A percentile compares a stretch with the other conserved stretches of the same genome.
Evolutionary conservation across 2,888 invertebrate species (phyloP).

Genomic region (Corythucha ciliata): DNA sequence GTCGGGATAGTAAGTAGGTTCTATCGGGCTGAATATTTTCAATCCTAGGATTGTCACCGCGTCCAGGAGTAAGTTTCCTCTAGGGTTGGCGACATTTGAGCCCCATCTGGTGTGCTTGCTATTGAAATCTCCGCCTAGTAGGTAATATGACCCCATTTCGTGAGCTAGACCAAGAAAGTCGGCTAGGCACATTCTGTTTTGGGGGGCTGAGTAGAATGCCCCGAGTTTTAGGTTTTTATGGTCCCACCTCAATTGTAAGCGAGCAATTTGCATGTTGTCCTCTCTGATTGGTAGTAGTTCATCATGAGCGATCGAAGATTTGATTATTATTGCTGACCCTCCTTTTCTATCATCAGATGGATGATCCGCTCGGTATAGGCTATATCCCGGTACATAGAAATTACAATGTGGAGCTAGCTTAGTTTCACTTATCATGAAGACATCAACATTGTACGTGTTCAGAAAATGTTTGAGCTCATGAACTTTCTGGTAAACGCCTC

Average conservation of each 20-base stretch:
- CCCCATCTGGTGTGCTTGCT: background rate
- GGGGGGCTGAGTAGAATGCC: constrained; percentile 7
- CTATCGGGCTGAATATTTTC: background rate
- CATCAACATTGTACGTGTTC: background rate
- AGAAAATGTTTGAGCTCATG: constrained; percentile 3
- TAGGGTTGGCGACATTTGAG: background rate
- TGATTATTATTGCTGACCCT: constrained; percentile 4
- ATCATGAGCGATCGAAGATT: background rate
- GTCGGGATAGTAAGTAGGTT: background rate
- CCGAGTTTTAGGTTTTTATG: background rate
- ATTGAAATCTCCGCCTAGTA: constrained; percentile 11
- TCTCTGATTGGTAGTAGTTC: constrained; percentile 8
- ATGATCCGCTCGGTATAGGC: background rate
- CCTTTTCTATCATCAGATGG: background rate
- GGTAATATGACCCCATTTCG: background rate
- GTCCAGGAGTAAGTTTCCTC: background rate
- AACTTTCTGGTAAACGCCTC: background rate
- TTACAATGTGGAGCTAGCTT: background rate
- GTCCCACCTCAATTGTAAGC: background rate
- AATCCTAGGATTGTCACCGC: background rate
- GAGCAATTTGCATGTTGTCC: background rate
- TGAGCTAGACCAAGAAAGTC: background rate
- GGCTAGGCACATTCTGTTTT: background rate
- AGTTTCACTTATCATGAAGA: constrained; percentile 2
- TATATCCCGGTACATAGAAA: background rate